Base-by-base conservation (phyloP, 2,888 invertebrate genomes). In the Melikaiella ostensackeni region DNA sequence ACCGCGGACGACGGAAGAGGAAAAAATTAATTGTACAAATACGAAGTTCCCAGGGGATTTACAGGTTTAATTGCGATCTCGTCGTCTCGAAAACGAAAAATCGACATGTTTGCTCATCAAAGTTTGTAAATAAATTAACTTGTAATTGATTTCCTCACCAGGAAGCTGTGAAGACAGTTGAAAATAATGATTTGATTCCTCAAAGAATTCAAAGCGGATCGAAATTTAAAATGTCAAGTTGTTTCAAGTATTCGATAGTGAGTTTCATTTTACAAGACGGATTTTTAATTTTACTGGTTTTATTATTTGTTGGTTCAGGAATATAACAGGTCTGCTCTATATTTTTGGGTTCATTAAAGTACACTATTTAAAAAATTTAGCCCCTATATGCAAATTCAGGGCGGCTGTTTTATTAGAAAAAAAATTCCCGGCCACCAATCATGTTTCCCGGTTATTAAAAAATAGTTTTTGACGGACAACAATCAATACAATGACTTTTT, bases 21-120 rank as follows among this genome's bases (percentile, higher is more conserved):
- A n/a, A 70, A 70, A 70, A 50, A 66, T 16, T 46, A 27, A 46
- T 70, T 66, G 21, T 66, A 70, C 30, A 70, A 70, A 70, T 70
- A 50, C 33, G 24, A 70, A 70, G 70, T 70, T 46, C 27, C 50
- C 27, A 1, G 9, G 70, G 50, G 46, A 46, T 70, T 70, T 70
- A 50, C 30, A 30, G 50, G 50, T 70, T 70, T 70, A 70, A 70
- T 70, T 70, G 30, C 46, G 4, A n/a, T 19, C n/a, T 46, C 19
- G 30, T 11, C 30, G 11, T n/a, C 35, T 63, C 46, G 50, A 1
- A 50, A n/a, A n/a, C 42, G 5, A 27, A 50, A 30, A 50, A 24
- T 46, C 7, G 3, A 33, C 35, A 8, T 33, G 16, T 57, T 30
- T 46, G 42, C 46, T 50, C 46, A n/a, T 70, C 70, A 30, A 30